A percentile compares a stretch with the other conserved stretches of the same genome.
Conservation (phyloP, 2,113 vertebrate genomes). For the Camarhynchus parvulus region DNA sequence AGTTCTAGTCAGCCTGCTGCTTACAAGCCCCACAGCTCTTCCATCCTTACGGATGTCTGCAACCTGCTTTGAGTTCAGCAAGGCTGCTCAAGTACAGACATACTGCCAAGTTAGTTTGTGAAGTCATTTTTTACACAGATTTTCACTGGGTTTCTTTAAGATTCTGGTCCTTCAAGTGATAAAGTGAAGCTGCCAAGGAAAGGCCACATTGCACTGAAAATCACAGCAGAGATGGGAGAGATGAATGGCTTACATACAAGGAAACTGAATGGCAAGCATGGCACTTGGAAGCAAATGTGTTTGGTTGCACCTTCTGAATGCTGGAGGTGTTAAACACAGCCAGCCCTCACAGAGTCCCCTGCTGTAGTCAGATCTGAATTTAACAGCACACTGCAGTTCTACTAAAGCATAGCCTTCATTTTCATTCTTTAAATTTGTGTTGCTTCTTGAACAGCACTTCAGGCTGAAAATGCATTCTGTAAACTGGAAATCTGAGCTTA, state of each 20-base stretch:
- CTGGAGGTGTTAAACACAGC: background rate
- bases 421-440: background rate
- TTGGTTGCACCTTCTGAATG: background rate
- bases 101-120: background rate
- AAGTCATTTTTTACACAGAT: background rate
- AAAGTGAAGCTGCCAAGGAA: background rate
- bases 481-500: constrained; percentile 32
- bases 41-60: background rate
- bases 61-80: background rate
- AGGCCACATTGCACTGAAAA: background rate
- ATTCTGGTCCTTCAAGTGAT: background rate
- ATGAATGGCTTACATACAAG: background rate
- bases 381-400: background rate
- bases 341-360: background rate
- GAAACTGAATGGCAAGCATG: background rate
- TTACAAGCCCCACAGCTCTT: background rate
- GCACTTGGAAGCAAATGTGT: background rate
- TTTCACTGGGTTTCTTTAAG: background rate
- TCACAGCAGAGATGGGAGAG: background rate
- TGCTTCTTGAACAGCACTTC: background rate
- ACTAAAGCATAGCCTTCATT: background rate
- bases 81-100: background rate
- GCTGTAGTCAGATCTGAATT: background rate
- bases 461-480: background rate
- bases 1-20: background rate